Conservation (phyloP, 2,113 vertebrate species). For the Ceyx cyanopectus region DNA sequence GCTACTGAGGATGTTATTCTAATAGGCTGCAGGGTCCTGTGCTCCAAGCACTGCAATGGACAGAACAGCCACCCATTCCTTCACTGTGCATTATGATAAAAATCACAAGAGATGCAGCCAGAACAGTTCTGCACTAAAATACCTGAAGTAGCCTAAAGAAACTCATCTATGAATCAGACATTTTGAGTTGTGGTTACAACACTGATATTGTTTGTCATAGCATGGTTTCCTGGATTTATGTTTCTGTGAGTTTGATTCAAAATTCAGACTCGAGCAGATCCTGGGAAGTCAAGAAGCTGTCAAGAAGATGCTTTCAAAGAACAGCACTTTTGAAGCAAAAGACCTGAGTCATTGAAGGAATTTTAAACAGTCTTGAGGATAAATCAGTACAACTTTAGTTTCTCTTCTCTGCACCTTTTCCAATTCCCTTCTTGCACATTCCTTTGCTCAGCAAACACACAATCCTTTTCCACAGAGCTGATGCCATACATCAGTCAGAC, state of each 20-base stretch:
- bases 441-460: neutral
- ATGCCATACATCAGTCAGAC: neutral
- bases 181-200: neutral
- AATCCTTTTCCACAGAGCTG: neutral
- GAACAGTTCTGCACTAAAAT: neutral
- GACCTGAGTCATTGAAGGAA: neutral
- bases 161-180: neutral
- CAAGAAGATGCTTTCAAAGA: constrained; percentile 1
- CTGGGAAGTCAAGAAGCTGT: neutral
- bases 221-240: neutral
- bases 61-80: neutral
- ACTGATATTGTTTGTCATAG: neutral
- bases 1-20: neutral
- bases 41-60: neutral
- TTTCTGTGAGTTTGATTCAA: neutral
- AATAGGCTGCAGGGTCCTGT: neutral
- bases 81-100: neutral
- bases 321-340: neutral
- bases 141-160: neutral
- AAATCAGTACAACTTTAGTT: neutral
- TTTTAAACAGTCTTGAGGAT: neutral
- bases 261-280: neutral
- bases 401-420: neutral
- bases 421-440: neutral
- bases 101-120: neutral